Base-by-base conservation (phyloP, 2,113 vertebrate genomes). In the Vulpes ferrilata region DNA sequence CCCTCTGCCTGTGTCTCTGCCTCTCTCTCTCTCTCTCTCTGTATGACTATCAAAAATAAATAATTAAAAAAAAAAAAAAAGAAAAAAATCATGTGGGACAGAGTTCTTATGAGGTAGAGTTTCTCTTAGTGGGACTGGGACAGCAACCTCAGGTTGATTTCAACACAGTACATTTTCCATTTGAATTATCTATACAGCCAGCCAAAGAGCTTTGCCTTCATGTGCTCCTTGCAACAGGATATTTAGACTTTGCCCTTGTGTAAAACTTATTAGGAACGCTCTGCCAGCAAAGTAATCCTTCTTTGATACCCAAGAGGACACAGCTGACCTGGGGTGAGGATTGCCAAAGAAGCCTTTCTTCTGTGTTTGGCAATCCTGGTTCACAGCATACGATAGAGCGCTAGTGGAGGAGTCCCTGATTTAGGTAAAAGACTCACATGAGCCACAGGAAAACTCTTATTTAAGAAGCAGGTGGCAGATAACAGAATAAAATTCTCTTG, bases 301-400 rank as follows among this genome's bases (percentile, higher is more conserved):
- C 60, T 95, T n/a, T 93, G 95, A 22, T 82, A 76, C 53, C 35
- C 64, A 17, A 43, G 62, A 92, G 57, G 83, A 38, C 76, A 87
- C 53, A 93, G 30, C 17, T 84, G 74, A 79, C 22, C 22, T 59
- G 57, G 27, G 25, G 60, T 25, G 48, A 83, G 17, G 53, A n/a
- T 22, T 57, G 62, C 38, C 19, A 13, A 74, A 67, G 30, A 64
- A 76, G 60, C 59, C 60, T 80, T 69, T 79, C 55, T 82, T 89
- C 64, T 97, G 22, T 85, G 20, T 53, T 90, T 59, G 59, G 60
- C 22, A 53, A 11, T 90, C 51, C 65, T 22, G 60, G 23, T 2
- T 38, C 25, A 81, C 0, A 73, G 59, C 8, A 57, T 83, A 7
- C 64, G 62, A 92, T 12, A 74, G 0, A 48, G 64, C 1, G 7